Conservation (phyloP, 2,113 vertebrate species). For the Symphodus melops region DNA sequence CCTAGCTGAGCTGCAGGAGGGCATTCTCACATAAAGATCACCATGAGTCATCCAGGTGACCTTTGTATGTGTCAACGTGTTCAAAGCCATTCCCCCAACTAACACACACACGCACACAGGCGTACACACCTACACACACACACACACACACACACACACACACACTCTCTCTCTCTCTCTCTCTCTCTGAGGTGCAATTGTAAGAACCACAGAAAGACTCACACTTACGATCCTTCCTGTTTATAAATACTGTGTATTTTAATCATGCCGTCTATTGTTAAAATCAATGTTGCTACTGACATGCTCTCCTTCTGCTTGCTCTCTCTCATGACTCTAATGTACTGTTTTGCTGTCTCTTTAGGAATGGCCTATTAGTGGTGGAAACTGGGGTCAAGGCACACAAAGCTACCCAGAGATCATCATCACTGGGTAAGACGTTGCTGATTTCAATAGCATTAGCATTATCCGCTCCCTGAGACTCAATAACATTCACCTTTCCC, state of each 20-base stretch:
- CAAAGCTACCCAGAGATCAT: slow-evolving; percentile 99
- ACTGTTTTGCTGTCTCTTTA: slow-evolving; percentile 74
- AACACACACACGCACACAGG: slow-evolving; percentile 4
- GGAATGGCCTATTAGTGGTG: slow-evolving; percentile 99
- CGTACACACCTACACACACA: slow-evolving; percentile 12
- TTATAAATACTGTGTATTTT: slow-evolving; percentile 1
- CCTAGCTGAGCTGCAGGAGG: slow-evolving; percentile 67
- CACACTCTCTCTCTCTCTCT: too few relatives aligned
- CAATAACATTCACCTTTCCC: slow-evolving; percentile 32
- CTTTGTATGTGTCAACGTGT: slow-evolving; percentile 74
- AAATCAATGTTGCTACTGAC: slow-evolving; percentile 35
- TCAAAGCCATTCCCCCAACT: slow-evolving; percentile 54
- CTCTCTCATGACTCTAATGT: slow-evolving; percentile 23
- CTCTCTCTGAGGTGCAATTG: slow-evolving; percentile 35
- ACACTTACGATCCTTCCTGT: slow-evolving; percentile 17
- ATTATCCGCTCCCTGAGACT: slow-evolving; percentile 28
- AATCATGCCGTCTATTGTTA: slow-evolving; percentile 20
- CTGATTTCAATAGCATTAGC: slow-evolving; percentile 58
- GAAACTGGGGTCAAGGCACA: slow-evolving; percentile 97
- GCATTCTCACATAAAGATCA: slow-evolving; percentile 78
- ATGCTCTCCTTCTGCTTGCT: slow-evolving; percentile 1
- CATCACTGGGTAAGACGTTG: slow-evolving; percentile 94
- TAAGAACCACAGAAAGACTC: slow-evolving; percentile 8
- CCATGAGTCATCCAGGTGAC: slow-evolving; percentile 76
- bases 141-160: background rate